Percentiles rank a stretch among this genome's conserved stretches.
Conservation (phyloP, 2,888 invertebrate genomes). For the Drosophila dives region DNA sequence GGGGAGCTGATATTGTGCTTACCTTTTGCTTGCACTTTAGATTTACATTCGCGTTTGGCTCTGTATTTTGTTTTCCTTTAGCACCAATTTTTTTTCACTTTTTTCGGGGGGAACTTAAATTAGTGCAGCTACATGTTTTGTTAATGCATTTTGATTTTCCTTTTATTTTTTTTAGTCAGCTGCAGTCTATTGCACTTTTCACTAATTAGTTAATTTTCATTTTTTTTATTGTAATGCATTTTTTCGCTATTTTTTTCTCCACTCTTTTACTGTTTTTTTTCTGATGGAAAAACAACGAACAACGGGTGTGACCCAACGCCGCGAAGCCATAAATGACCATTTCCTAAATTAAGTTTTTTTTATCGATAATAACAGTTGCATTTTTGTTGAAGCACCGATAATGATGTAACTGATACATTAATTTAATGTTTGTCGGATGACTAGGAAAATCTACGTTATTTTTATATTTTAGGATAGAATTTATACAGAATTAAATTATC, state of each 20-base stretch:
- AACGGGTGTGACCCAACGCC: slow-evolving; percentile 39
- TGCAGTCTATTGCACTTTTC: slow-evolving; percentile 36
- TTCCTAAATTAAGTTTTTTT: background rate
- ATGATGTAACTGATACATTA: background rate
- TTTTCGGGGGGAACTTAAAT: slow-evolving; percentile 20
- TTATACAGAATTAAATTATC: background rate
- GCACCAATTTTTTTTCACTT: slow-evolving; percentile 60
- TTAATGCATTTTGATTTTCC: slow-evolving; percentile 33
- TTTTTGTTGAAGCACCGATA: slow-evolving; percentile 8
- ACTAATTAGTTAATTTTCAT: slow-evolving; percentile 21
- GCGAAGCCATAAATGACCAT: slow-evolving; percentile 37
- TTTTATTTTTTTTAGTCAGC: slow-evolving; percentile 18
- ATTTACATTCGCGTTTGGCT: slow-evolving; percentile 70
- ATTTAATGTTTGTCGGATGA: background rate
- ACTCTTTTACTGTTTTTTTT: slow-evolving; percentile 56
- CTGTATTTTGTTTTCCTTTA: slow-evolving; percentile 65
- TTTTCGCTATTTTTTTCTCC: slow-evolving; percentile 38
- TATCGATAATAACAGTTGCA: slow-evolving; percentile 25
- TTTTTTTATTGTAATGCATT: slow-evolving; percentile 42
- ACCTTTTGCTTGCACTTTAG: slow-evolving; percentile 66
- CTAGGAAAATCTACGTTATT: background rate
- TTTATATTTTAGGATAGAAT: background rate
- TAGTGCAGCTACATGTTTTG: slow-evolving; percentile 50
- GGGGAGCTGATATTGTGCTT: slow-evolving; percentile 48
- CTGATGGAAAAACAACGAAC: slow-evolving; percentile 58